Conservation (phyloP, 2,888 invertebrate genomes). For the Ophioninae sp. region DNA sequence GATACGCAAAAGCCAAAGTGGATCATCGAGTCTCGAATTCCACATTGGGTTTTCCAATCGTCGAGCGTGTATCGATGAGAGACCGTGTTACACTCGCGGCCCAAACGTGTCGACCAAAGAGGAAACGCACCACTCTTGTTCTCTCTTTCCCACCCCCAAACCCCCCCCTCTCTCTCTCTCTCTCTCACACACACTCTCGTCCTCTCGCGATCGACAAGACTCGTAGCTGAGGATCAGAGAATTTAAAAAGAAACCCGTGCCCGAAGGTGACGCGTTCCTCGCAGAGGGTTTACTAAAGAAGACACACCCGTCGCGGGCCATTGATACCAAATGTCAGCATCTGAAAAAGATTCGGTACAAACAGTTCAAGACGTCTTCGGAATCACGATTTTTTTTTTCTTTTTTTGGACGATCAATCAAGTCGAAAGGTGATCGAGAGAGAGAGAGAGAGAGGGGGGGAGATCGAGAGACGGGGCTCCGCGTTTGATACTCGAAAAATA, state of each 20-base stretch:
- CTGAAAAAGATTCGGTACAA: slow-evolving; percentile 65
- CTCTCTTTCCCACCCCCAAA: no score
- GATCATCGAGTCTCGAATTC: slow-evolving; percentile 46
- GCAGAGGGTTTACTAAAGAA: slow-evolving; percentile 37
- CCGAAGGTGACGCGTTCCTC: slow-evolving; percentile 53
- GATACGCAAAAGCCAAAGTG: slow-evolving; percentile 41
- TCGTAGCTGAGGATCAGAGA: slow-evolving; percentile 10
- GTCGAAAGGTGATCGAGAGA: background rate
- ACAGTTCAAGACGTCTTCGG: slow-evolving; percentile 50
- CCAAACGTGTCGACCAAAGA: slow-evolving; percentile 35
- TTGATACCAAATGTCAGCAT: slow-evolving; percentile 66
- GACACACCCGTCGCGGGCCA: slow-evolving; percentile 50
- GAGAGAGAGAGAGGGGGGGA: background rate
- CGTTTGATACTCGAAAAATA: background rate
- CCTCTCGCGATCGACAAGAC: background rate
- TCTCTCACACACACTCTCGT: no score
- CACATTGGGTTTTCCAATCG: slow-evolving; percentile 36
- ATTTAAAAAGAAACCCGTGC: background rate
- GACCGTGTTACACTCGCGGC: background rate
- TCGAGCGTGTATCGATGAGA: background rate
- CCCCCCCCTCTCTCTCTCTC: background rate
- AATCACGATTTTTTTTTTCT: slow-evolving; percentile 28
- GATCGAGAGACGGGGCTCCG: background rate
- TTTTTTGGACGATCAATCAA: slow-evolving; percentile 12
- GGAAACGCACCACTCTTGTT: slow-evolving; percentile 18